Percentiles rank a stretch among this genome's conserved stretches.
These are phyloP conservation scores for Caradrina clavipalpis DNA, from an alignment of 2,888 invertebrate species.

Conservation along the genomic window DNA sequence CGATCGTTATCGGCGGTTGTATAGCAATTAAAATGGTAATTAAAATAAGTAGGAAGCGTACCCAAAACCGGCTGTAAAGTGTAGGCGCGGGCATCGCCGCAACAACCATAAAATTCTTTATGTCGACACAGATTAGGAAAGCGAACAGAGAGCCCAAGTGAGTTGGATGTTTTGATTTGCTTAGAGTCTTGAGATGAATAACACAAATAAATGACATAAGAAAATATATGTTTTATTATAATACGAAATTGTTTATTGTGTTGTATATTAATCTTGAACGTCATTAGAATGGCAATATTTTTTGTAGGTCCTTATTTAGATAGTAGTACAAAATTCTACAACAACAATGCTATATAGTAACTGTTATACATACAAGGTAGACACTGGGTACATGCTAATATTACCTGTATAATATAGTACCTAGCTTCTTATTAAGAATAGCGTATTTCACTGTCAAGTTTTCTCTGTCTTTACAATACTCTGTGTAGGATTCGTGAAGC, in stretches of 20 bases:
- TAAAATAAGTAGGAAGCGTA: constrained; percentile 86
- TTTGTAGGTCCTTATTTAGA: background rate
- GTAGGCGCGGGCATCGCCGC: constrained; percentile 79
- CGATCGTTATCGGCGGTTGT: constrained; percentile 80
- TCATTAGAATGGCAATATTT: background rate
- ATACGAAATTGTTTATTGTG: background rate
- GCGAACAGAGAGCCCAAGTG: constrained; percentile 64
- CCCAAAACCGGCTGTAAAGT: constrained; percentile 81
- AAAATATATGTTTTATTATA: background rate
- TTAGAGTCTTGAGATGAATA: background rate
- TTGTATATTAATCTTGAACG: background rate
- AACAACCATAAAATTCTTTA: constrained; percentile 84
- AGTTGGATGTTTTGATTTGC: background rate
- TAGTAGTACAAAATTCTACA: background rate
- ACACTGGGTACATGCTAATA: too few relatives aligned
- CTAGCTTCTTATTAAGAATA: background rate
- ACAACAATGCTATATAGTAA: background rate
- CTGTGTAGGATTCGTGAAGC: constrained; percentile 47
- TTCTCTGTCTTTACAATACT: constrained; percentile 23
- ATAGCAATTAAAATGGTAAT: constrained; percentile 86
- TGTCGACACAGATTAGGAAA: constrained; percentile 73
- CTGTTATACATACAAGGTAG: background rate
- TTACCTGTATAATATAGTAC: too few relatives aligned
- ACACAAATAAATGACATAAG: background rate
- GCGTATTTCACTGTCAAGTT: background rate